Base-by-base conservation (phyloP, 1,140 invertebrate genomes). In the Drosophila kohkoa region DNA sequence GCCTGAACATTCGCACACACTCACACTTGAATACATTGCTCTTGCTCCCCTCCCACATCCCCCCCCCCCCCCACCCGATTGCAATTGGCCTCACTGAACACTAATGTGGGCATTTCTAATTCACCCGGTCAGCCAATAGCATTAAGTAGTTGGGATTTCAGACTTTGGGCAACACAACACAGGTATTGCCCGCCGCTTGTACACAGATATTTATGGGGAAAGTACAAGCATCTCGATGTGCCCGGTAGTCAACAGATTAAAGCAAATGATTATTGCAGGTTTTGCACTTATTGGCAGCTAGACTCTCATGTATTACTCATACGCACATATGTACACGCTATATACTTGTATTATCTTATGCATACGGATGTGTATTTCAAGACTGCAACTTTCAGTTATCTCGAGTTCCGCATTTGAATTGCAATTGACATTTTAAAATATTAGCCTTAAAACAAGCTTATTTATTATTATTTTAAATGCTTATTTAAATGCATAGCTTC, bases 81-180 rank as follows among this genome's bases (percentile, higher is more conserved):
- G 28, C 4, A 13, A 55, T 11, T 55, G 13, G 49, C 46, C 62
- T 46, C 41, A 45, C 57, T 60, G 38, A 41, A 32, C 38, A 69
- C 55, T 72, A 70, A 75, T 75, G 73, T 71, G 67, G 68, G 65
- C 68, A 64, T 71, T 76, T 72, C 46, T 65, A 72, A 72, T 76
- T 76, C 74, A 43, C 68, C 38, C 71, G 74, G 74, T 71, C 74
- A 76, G 68, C 55, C 68, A 76, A 76, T 76, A 72, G 68, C 60
- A 62, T 52, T 76, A 76, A 76, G 74, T 76, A 67, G 71, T 68
- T 55, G 74, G 52, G 45, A 25, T 55, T 72, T 65, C 30, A 32
- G 62, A 68, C 20, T 38, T 65, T 46, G 48, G 62, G 74, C 15
- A 65, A 46, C 65, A 38, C 32, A 38, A 10, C 35, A 3, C 35